These are phyloP conservation scores for Corythornis vintsioides DNA, from an alignment of 2,113 vertebrate species.

Conservation along the genomic window DNA sequence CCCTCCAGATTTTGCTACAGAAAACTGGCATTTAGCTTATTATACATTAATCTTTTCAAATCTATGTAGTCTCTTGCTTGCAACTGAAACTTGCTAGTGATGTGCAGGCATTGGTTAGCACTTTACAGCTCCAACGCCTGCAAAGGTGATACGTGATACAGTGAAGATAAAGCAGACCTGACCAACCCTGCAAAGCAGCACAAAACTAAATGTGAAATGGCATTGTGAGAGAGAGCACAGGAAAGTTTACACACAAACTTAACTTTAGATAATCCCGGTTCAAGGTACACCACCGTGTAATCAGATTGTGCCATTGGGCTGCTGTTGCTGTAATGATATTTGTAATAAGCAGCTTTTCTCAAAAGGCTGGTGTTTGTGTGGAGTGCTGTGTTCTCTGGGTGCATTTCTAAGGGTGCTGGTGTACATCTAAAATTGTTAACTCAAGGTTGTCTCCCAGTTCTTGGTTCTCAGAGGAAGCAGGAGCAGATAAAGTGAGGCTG, in stretches of 20 bases:
- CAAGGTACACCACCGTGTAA: not conserved
- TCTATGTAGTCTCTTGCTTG: not conserved
- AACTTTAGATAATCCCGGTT: not conserved
- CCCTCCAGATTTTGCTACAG: not conserved
- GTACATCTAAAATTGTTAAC: not conserved
- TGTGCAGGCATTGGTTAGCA: not conserved
- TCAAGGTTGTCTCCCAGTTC: not conserved
- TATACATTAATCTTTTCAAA: not conserved
- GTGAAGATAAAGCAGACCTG: not conserved
- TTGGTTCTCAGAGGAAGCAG: not conserved
- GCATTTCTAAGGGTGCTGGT: not conserved
- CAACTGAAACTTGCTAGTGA: fast-evolving
- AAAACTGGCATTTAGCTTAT: not conserved
- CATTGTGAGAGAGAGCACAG: not conserved
- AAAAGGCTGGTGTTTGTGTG: fast-evolving
- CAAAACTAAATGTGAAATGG: not conserved
- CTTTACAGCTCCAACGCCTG: not conserved
- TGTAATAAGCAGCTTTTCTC: conserved; percentile 28
- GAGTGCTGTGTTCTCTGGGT: not conserved
- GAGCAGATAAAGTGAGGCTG: not conserved
- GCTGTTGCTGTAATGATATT: not conserved
- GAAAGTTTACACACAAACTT: not conserved
- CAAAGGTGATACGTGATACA: not conserved
- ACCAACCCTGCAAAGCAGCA: not conserved
- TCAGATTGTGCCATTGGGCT: not conserved